Evolutionary conservation across 2,797 vertebrate species (phyloP).

Genomic region (Amazonetta brasiliensis): DNA sequence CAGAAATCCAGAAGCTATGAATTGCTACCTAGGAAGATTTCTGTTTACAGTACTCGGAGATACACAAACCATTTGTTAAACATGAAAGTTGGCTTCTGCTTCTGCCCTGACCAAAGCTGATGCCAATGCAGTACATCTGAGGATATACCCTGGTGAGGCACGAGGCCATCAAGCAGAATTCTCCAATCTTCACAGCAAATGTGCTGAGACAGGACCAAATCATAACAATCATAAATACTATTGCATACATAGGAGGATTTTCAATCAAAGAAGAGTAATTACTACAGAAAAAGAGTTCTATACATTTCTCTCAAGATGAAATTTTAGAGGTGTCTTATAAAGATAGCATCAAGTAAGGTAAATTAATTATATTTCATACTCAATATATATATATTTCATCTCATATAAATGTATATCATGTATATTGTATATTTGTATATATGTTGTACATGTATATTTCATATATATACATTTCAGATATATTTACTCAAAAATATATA

Average conservation of each 20-base stretch:
- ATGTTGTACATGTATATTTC: too few relatives aligned
- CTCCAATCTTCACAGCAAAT: not conserved
- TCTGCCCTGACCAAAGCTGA: not conserved
- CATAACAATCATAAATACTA: not conserved
- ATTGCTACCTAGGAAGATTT: not conserved
- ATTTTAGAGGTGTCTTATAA: not conserved
- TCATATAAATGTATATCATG: too few relatives aligned
- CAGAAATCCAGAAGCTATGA: not conserved
- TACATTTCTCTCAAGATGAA: not conserved
- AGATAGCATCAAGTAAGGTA: not conserved
- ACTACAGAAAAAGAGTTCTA: not conserved
- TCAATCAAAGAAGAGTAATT: not conserved
- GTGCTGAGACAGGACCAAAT: not conserved
- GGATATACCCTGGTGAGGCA: not conserved
- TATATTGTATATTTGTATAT: too few relatives aligned
- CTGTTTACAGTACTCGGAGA: not conserved
- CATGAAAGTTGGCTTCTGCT: not conserved
- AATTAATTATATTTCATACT: not conserved
- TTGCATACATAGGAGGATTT: not conserved
- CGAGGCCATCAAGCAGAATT: not conserved
- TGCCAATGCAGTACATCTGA: not conserved
- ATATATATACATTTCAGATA: too few relatives aligned
- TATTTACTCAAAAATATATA: too few relatives aligned
- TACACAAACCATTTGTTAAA: not conserved
- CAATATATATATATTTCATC: not conserved